Percentiles rank a stretch among this genome's conserved stretches.
These are phyloP conservation scores for Eilema sororculum DNA, from an alignment of 2,888 invertebrate species.

Conservation along the genomic window DNA sequence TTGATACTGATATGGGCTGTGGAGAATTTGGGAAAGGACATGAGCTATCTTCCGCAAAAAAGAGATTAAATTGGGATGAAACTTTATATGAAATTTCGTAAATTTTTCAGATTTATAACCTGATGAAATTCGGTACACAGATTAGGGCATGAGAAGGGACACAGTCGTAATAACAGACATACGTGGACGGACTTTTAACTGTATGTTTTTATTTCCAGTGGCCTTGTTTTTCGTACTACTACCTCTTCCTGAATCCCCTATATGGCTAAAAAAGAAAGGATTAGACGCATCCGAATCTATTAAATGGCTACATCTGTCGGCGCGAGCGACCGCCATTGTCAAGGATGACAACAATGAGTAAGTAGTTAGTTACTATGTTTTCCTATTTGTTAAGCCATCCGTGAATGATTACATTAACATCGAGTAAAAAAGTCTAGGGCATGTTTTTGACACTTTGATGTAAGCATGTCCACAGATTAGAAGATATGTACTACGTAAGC, in stretches of 20 bases:
- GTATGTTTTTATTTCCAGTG: slow-evolving; percentile 58
- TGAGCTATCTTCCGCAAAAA: too few species aligned
- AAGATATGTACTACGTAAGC: too few species aligned
- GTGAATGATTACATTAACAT: slow-evolving; percentile 4
- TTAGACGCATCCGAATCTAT: slow-evolving; percentile 80
- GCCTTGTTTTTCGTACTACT: slow-evolving; percentile 81
- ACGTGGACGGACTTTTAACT: background rate
- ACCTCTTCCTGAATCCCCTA: slow-evolving; percentile 89
- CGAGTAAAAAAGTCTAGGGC: background rate
- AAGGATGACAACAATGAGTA: slow-evolving; percentile 70
- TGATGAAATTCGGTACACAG: too few species aligned
- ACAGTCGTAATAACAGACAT: too few species aligned
- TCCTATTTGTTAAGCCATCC: background rate
- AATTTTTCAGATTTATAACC: too few species aligned
- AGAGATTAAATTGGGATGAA: too few species aligned
- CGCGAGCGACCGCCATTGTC: slow-evolving; percentile 72
- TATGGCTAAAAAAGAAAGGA: slow-evolving; percentile 83
- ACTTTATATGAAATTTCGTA: too few species aligned
- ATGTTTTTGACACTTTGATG: background rate
- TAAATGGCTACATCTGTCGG: slow-evolving; percentile 84
- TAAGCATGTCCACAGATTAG: background rate
- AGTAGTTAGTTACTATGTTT: slow-evolving; percentile 35
- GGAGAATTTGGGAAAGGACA: too few species aligned
- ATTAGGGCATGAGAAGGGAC: too few species aligned
- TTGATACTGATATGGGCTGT: too few species aligned